Evolutionary conservation across 2,113 vertebrate genomes (phyloP).

Genomic region (Hoplias malabaricus): DNA sequence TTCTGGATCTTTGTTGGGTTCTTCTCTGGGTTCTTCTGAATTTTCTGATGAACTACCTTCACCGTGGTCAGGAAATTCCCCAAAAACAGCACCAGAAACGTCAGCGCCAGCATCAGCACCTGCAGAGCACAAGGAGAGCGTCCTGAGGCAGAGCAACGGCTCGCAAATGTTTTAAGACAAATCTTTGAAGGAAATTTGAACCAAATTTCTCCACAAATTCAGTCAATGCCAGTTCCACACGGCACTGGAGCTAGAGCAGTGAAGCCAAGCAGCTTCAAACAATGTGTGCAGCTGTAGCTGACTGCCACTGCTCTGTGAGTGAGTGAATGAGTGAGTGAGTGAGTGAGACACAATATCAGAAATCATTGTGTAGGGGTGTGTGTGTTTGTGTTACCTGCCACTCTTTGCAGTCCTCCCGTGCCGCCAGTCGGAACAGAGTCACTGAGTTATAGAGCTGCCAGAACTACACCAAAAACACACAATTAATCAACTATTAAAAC

Average conservation of each 20-base stretch:
- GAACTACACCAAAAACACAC: conserved; percentile 76
- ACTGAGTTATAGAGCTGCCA: conserved; percentile 97
- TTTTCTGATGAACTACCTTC: conserved; percentile 91
- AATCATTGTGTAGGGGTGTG: no score
- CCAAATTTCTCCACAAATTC: no score
- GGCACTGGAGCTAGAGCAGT: no score
- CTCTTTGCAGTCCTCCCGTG: conserved; percentile 89
- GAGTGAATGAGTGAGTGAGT: no score
- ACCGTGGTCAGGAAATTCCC: conserved; percentile 96
- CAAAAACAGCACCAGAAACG: conserved; percentile 93
- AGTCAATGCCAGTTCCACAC: no score
- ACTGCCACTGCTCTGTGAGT: no score
- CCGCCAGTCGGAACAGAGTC: conserved; percentile 86
- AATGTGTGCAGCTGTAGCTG: no score
- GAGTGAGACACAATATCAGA: no score
- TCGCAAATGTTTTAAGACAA: no score
- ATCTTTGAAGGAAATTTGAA: no score
- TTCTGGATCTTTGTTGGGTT: no score
- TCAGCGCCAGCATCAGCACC: conserved; percentile 91
- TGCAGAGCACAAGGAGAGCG: conserved; percentile 53
- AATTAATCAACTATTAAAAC: background rate
- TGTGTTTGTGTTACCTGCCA: conserved; percentile 83
- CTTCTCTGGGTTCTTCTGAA: conserved; percentile 85
- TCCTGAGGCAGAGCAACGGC: background rate
- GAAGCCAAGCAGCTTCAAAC: no score